Evolutionary conservation across 2,888 invertebrate species (phyloP), one percentile per base, ranked within the genome.

Genomic region (Leptopterna dolabrata): DNA sequence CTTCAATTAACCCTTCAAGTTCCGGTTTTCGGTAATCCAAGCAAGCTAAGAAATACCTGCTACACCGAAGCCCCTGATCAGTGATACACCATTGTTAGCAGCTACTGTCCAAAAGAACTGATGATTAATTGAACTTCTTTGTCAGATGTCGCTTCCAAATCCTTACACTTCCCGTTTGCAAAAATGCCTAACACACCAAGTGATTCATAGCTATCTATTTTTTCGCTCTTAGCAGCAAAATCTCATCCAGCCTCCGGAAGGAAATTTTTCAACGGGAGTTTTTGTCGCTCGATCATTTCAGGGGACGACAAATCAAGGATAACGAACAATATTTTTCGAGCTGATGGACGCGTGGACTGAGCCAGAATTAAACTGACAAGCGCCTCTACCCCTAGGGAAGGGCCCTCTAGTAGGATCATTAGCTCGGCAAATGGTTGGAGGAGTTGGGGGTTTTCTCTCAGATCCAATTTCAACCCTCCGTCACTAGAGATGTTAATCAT

Each of bases 221-320:
- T 27, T 63, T 63, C 24, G 27, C 63, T 24, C 19, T 19, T 27
- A 63, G 63, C 24, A 9, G 63, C 27, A 13, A 36, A 63, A 63
- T 63, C 27, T 24, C 27, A 24, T 24, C 24, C 63, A 13, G 27
- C 63, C 24, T 63, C 63, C 24, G 63, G 11, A 63, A 63, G 51
- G n/a, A 51, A 51, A 24, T 24, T 63, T 19, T 19, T 27, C 6
- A 63, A 24, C 24, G 63, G 19, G 24, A 24, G 6, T 63, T 63
- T 63, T 24, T 13, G 63, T 24, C 63, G 24, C 27, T 63, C 63
- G 63, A 63, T 63, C 63, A 63, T 63, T 63, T 63, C 19, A 63
- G 78, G 78, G 41, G 41, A 45, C 78, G 78, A 45, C 78, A 78
- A 78, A 78, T 78, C 78, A 78, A 78, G 78, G 78, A 78, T 78